Conservation (phyloP, 2,113 vertebrate genomes). For the Elgaria multicarinata region DNA sequence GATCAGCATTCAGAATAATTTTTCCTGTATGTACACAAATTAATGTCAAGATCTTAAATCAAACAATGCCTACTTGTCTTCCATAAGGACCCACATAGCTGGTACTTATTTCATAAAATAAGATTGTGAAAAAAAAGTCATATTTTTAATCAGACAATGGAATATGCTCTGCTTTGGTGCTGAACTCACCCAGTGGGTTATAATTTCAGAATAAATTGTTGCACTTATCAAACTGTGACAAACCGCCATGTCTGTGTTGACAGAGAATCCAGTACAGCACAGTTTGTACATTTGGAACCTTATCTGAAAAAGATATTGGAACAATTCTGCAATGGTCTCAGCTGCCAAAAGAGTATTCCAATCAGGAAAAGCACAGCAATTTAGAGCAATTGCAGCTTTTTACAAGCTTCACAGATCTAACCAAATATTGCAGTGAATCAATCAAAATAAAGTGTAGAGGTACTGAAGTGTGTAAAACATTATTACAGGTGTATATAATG, state of each 20-base stretch:
- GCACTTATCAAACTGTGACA: constrained; percentile 73
- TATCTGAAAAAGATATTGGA: constrained; percentile 78
- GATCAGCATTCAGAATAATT: neutral
- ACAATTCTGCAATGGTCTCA: constrained; percentile 72
- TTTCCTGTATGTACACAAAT: neutral
- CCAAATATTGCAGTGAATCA: constrained; percentile 62
- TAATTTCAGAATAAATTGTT: constrained; percentile 78
- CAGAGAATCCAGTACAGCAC: constrained; percentile 77
- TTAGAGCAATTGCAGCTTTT: constrained; percentile 20
- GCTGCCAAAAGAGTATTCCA: constrained; percentile 81
- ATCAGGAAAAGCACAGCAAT: constrained; percentile 76
- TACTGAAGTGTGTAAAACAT: constrained; percentile 54
- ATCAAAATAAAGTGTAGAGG: constrained; percentile 66
- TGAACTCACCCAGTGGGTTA: constrained; percentile 63
- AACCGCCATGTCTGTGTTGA: constrained; percentile 76
- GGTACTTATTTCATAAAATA: constrained; percentile 60
- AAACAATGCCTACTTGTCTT: constrained; percentile 37
- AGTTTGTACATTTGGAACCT: constrained; percentile 74
- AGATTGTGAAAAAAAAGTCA: constrained; percentile 57
- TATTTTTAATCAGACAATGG: constrained; percentile 51
- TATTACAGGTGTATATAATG: constrained; percentile 54
- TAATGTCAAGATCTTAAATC: constrained; percentile 38
- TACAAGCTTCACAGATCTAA: constrained; percentile 63
- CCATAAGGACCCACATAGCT: constrained; percentile 48
- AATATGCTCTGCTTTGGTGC: constrained; percentile 53